These are phyloP conservation scores for Neolamprologus caudopunctatus DNA, from an alignment of 2,113 vertebrate species.

Conservation along the genomic window DNA sequence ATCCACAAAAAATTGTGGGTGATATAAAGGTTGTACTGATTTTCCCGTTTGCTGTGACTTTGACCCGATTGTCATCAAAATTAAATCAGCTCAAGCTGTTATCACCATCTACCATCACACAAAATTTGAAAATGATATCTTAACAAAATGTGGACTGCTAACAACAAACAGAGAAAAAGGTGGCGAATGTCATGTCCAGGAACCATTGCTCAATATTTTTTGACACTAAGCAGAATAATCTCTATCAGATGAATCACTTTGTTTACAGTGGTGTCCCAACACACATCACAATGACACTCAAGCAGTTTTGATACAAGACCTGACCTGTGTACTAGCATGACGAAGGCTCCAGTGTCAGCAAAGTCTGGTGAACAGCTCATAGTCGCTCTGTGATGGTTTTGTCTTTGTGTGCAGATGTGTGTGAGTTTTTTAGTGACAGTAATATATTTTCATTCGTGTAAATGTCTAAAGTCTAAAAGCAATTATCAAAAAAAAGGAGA, in stretches of 20 bases:
- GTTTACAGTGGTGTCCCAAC: not conserved
- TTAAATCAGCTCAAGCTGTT: not conserved
- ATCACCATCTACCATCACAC: not conserved
- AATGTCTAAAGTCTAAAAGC: not conserved
- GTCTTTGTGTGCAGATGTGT: not conserved
- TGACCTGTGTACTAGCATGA: not conserved
- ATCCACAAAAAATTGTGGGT: not conserved
- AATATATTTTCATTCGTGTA: not conserved
- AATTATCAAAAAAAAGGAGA: too few relatives aligned
- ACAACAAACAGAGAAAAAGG: not conserved
- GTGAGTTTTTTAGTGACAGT: not conserved
- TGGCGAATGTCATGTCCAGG: not conserved
- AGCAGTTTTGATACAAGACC: not conserved
- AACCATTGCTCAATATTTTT: not conserved
- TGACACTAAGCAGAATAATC: not conserved
- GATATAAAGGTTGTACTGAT: not conserved
- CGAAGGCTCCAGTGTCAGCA: not conserved
- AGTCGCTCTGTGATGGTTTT: not conserved
- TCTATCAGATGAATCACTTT: not conserved
- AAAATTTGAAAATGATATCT: not conserved
- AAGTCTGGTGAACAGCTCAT: fast-evolving
- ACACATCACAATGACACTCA: not conserved
- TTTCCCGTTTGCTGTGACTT: not conserved
- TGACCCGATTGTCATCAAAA: not conserved
- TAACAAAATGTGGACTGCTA: not conserved